Percentiles rank a stretch among this genome's conserved stretches.
Conservation (phyloP, 2,888 invertebrate genomes). For the Chironomus riparius region DNA sequence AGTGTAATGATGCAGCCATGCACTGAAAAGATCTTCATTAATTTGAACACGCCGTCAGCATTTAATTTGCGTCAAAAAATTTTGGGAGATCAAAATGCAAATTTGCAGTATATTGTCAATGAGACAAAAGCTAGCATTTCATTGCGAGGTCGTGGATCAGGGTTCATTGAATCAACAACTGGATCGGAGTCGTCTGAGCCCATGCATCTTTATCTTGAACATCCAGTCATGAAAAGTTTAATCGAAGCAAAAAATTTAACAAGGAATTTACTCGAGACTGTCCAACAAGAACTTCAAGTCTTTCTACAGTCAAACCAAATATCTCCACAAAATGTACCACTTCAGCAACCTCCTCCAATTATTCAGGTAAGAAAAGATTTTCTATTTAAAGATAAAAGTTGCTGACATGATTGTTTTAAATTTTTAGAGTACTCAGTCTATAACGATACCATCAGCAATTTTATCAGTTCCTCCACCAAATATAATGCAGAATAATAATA, state of each 20-base stretch:
- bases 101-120: conserved; percentile 65
- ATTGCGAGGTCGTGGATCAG: conserved; percentile 58
- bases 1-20: not conserved
- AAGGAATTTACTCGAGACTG: conserved; percentile 69
- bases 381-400: too few relatives aligned
- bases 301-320: not conserved
- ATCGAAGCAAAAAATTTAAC: conserved; percentile 61
- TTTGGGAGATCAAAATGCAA: conserved; percentile 60
- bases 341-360: conserved; percentile 9
- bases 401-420: too few relatives aligned
- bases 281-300: conserved; percentile 48
- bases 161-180: conserved; percentile 48
- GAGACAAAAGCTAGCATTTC: conserved; percentile 68
- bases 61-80: conserved; percentile 67
- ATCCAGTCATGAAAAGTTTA: conserved; percentile 53
- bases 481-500: not conserved
- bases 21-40: not conserved
- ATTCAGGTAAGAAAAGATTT: not conserved
- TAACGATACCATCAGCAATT: conserved; percentile 5
- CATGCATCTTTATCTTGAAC: conserved; percentile 66
- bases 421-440: not conserved
- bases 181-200: conserved; percentile 59
- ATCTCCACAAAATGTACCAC: not conserved
- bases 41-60: conserved; percentile 53
- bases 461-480: conserved; percentile 14